These are phyloP conservation scores for Muschampia plurimacula DNA, from an alignment of 2,888 invertebrate genomes.

Conservation along the genomic window DNA sequence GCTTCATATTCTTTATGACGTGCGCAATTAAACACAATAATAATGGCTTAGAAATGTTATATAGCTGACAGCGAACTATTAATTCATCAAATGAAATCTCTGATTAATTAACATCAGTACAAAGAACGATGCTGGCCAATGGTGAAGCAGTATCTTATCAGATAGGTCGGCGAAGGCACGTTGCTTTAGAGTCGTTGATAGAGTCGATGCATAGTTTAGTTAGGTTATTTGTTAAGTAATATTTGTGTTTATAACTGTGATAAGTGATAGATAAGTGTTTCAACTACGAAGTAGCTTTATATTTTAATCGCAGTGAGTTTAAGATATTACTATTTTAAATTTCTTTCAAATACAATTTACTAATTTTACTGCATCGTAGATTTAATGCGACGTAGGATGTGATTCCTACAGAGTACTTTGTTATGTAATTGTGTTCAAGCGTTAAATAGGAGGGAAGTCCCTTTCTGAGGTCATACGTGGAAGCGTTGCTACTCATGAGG, in stretches of 20 bases:
- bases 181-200: not conserved
- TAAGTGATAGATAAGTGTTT: conserved; percentile 3
- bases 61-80: not conserved
- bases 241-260: not conserved
- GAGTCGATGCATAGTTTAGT: not conserved
- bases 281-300: not conserved
- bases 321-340: not conserved
- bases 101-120: conserved; percentile 18
- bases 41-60: not conserved
- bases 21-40: not conserved
- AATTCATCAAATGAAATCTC: conserved; percentile 17
- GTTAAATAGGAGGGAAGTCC: no score
- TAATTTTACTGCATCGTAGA: no score
- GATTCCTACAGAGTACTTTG: no score
- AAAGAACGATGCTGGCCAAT: conserved; percentile 16
- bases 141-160: conserved; percentile 25
- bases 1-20: not conserved
- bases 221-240: conserved; percentile 13
- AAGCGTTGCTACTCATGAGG: no score
- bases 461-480: no score
- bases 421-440: no score
- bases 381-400: no score
- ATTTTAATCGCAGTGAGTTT: not conserved
- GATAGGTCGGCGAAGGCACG: conserved; percentile 19
- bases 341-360: no score